Percentiles rank a stretch among this genome's conserved stretches.
Evolutionary conservation across 2,888 invertebrate genomes (phyloP).

Genomic region (Trichogramma dendrolimi): DNA sequence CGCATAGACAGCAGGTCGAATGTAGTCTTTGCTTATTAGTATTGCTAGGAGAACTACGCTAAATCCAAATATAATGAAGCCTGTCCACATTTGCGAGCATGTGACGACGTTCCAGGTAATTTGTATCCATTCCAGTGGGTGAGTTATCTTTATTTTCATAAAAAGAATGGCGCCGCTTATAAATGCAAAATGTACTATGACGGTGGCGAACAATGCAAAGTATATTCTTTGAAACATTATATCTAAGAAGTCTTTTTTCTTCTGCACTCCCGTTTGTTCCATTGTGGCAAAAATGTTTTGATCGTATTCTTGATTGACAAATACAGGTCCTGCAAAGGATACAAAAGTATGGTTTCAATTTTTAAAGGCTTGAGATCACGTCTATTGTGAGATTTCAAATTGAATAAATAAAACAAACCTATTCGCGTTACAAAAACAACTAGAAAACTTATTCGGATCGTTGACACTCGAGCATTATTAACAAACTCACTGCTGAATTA

Average conservation of each 20-base stretch:
- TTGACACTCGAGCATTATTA: too few relatives aligned
- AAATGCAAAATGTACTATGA: slow-evolving; percentile 49
- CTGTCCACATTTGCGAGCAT: slow-evolving; percentile 64
- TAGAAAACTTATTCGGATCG: too few relatives aligned
- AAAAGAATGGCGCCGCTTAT: slow-evolving; percentile 44
- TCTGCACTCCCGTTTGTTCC: slow-evolving; percentile 27
- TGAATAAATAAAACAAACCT: too few relatives aligned
- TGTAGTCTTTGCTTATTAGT: slow-evolving; percentile 67
- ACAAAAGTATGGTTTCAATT: too few relatives aligned
- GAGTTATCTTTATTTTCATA: slow-evolving; percentile 62
- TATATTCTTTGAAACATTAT: slow-evolving; percentile 59
- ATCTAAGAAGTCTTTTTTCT: slow-evolving; percentile 54
- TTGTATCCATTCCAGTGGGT: slow-evolving; percentile 64
- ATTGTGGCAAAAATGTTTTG: neutral
- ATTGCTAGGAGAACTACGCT: slow-evolving; percentile 70
- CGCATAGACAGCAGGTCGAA: slow-evolving; percentile 60
- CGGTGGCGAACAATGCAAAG: slow-evolving; percentile 60
- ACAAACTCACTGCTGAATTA: too few relatives aligned
- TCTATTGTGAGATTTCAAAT: too few relatives aligned
- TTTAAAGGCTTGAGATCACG: too few relatives aligned
- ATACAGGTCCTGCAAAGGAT: too few relatives aligned
- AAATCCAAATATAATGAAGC: slow-evolving; percentile 61
- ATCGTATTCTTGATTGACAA: too few relatives aligned
- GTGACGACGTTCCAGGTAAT: slow-evolving; percentile 60
- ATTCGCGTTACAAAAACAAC: too few relatives aligned